These are phyloP conservation scores for Vidua chalybeata DNA, from an alignment of 2,113 vertebrate species.

Conservation along the genomic window DNA sequence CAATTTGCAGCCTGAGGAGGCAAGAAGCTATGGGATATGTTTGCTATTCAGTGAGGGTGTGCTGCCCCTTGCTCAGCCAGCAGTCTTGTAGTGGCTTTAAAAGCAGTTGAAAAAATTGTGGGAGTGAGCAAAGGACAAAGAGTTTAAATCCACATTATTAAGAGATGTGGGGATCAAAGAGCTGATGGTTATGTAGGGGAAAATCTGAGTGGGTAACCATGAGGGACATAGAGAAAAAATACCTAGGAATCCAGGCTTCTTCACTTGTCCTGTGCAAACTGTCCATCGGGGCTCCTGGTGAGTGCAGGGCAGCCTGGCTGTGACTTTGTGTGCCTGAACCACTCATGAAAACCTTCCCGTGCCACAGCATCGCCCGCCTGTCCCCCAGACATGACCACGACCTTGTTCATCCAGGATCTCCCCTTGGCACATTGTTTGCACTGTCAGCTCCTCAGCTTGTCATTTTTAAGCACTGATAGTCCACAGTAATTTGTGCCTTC, in stretches of 20 bases:
- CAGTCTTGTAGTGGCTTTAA: neutral
- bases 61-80: neutral
- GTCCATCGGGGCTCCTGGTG: neutral
- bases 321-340: fast-evolving
- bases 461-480: neutral
- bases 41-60: neutral
- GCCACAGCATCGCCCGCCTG: fast-evolving
- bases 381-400: neutral
- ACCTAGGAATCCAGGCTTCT: neutral
- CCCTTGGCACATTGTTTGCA: neutral
- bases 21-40: fast-evolving
- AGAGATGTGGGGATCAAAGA: neutral
- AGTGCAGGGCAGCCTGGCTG: neutral
- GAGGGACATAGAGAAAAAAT: neutral
- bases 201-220: neutral
- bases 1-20: neutral
- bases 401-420: neutral
- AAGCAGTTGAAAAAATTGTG: neutral
- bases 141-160: too few relatives aligned
- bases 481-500: neutral
- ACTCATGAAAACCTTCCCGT: neutral
- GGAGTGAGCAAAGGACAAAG: neutral
- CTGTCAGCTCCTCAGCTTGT: neutral
- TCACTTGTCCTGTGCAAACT: neutral
- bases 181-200: fast-evolving